Percentiles rank a stretch among this genome's conserved stretches.
These are phyloP conservation scores for Pristionchus mayeri DNA, from an alignment of 2,888 invertebrate genomes.

Conservation along the genomic window DNA sequence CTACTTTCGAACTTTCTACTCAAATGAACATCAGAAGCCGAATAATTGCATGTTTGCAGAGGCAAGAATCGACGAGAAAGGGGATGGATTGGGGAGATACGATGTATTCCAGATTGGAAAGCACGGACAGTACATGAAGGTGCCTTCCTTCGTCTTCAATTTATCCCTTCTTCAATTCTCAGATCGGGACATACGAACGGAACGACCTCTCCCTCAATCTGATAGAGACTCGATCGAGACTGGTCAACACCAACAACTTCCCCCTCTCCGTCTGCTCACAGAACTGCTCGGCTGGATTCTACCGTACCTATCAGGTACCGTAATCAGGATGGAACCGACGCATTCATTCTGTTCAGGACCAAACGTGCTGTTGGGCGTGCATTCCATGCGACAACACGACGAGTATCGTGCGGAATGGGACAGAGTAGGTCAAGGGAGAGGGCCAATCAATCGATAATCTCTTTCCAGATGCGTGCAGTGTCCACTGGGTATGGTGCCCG, in stretches of 20 bases:
- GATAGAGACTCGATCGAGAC: slow-evolving; percentile 52
- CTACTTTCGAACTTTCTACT: no score
- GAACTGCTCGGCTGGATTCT: slow-evolving; percentile 82
- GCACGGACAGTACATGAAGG: slow-evolving; percentile 81
- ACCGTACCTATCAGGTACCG: slow-evolving; percentile 73
- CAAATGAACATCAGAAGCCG: not conserved
- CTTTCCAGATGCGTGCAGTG: slow-evolving; percentile 80
- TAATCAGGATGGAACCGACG: not conserved
- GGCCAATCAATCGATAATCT: not conserved
- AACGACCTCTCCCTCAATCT: slow-evolving; percentile 47
- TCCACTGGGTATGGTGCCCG: slow-evolving; percentile 83
- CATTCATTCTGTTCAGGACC: slow-evolving; percentile 60
- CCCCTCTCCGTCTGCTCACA: slow-evolving; percentile 83
- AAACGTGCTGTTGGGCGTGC: slow-evolving; percentile 84
- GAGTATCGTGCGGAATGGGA: slow-evolving; percentile 81
- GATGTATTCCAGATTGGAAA: slow-evolving; percentile 83
- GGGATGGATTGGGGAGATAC: slow-evolving; percentile 84
- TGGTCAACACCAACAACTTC: slow-evolving; percentile 51
- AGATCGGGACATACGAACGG: slow-evolving; percentile 63
- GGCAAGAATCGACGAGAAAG: slow-evolving; percentile 81
- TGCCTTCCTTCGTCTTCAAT: slow-evolving; percentile 74
- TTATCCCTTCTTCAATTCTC: not conserved
- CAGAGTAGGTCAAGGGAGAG: slow-evolving; percentile 67
- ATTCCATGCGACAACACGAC: slow-evolving; percentile 83
- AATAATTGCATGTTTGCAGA: slow-evolving; percentile 75